Percentiles rank a stretch among this genome's conserved stretches.
These are phyloP conservation scores for Gracilinanus agilis DNA, from an alignment of 2,113 vertebrate species.

Conservation along the genomic window DNA sequence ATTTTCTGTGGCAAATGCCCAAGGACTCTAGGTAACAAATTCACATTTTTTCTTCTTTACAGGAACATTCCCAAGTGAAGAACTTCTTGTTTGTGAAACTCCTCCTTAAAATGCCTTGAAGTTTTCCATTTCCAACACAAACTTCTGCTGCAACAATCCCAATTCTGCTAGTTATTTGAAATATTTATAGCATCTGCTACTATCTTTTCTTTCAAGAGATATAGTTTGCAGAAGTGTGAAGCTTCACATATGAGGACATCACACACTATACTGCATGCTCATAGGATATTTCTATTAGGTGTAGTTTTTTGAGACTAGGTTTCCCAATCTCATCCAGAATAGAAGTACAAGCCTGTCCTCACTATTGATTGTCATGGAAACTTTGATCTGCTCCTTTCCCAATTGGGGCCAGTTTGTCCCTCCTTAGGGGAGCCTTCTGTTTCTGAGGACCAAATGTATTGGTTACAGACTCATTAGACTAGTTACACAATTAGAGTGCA, in stretches of 20 bases:
- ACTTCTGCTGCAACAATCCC: neutral
- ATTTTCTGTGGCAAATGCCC: neutral
- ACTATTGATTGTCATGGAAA: neutral
- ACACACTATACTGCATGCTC: too few species aligned
- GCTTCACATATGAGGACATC: too few species aligned
- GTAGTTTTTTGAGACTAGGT: neutral
- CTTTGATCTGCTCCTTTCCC: neutral
- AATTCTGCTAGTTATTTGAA: neutral
- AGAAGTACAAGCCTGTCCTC: neutral
- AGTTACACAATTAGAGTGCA: neutral
- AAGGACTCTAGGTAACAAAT: neutral
- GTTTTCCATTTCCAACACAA: neutral
- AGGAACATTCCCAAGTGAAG: constrained; percentile 2
- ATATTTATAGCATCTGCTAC: neutral
- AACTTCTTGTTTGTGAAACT: neutral
- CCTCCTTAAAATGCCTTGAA: neutral
- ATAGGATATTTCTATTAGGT: too few species aligned
- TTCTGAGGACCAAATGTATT: neutral
- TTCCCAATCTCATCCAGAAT: neutral
- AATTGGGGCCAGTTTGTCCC: neutral
- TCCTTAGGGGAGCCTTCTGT: neutral
- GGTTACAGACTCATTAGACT: neutral
- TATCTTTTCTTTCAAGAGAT: neutral
- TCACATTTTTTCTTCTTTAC: neutral
- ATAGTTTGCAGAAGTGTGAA: too few species aligned